Evolutionary conservation across 2,113 vertebrate genomes (phyloP).

Genomic region (Prochilodus magdalenae): DNA sequence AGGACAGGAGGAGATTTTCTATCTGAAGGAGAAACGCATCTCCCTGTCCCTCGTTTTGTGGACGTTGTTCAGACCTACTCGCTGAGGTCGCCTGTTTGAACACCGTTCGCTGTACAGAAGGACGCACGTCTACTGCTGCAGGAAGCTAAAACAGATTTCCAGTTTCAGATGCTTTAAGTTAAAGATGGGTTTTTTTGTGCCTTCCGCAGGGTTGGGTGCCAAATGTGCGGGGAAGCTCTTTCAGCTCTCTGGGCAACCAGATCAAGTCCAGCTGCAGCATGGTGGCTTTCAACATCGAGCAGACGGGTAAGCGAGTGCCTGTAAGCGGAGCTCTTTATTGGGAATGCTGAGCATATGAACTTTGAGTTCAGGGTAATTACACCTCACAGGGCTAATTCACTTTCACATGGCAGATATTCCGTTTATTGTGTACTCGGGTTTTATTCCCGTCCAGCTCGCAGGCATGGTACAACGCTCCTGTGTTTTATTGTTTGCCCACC

Average conservation of each 20-base stretch:
- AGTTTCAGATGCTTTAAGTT: background rate
- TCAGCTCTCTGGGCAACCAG: conserved; percentile 79
- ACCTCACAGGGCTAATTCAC: too few relatives aligned
- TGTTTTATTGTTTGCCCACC: background rate
- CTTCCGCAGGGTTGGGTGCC: conserved; percentile 85
- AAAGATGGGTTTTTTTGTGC: background rate
- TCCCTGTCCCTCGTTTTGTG: too few relatives aligned
- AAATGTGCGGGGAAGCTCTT: conserved; percentile 76
- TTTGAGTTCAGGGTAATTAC: background rate
- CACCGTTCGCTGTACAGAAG: too few relatives aligned
- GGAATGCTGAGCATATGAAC: background rate
- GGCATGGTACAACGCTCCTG: too few relatives aligned
- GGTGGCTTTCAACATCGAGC: conserved; percentile 84
- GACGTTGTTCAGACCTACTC: too few relatives aligned
- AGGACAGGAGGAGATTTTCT: too few relatives aligned
- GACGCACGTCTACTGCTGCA: background rate
- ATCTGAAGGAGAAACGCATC: too few relatives aligned
- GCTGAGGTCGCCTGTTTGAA: too few relatives aligned
- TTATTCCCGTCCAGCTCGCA: too few relatives aligned
- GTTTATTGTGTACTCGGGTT: background rate
- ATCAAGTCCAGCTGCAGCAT: conserved; percentile 86
- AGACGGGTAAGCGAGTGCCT: conserved; percentile 77
- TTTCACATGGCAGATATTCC: background rate
- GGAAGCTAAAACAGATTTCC: background rate
- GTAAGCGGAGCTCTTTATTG: background rate